Base-by-base conservation (phyloP, 2,113 vertebrate genomes). In the Rhipidura dahli region DNA sequence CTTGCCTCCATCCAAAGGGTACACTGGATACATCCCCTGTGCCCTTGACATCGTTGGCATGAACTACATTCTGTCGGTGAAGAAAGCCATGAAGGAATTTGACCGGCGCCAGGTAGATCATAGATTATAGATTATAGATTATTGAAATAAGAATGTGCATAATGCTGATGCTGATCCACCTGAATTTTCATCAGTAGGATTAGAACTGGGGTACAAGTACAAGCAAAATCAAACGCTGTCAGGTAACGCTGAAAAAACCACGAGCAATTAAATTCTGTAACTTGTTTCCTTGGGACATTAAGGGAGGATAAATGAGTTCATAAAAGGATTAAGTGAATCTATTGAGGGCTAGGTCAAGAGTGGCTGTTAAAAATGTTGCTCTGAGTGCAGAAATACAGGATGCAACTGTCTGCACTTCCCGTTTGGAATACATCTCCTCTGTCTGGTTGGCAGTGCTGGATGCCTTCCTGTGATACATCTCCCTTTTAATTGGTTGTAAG, bases 11-110 rank as follows among this genome's bases (percentile, higher is more conserved):
- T 28, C 68, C 44, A 0, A 73, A 98, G 98, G 98, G 1, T 98
- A 98, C 0, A 1, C 97, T 7, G 98, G 98, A 24, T 98, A 92
- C 27, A 57, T 98, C 42, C 98, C 98, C 27, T 47, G 44, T 18
- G 49, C 96, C 54, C 11, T 35, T 7, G 95, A 97, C 94, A 37
- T 92, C 0, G 17, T 71, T 2, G 96, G 98, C 2, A 10, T 94
- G 37, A 96, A 57, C 39, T 98, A 98, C 65, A 13, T 61, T 2
- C 61, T 44, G 0, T 71, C 66, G 1, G 97, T 98, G 80, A 97
- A 72, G 50, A 96, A 97, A 56, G 98, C 98, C 5, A 96, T 97
- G 96, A 44, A 79, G 0, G 94, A 97, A 10, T 98, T 98, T 13
- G 96, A 97, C 73, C 91, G 11, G 11, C 56, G 37, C 7, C 98